A percentile compares a stretch with the other conserved stretches of the same genome.
Conservation (phyloP, 2,113 vertebrate species). For the Poeciliopsis turrubarensis region DNA sequence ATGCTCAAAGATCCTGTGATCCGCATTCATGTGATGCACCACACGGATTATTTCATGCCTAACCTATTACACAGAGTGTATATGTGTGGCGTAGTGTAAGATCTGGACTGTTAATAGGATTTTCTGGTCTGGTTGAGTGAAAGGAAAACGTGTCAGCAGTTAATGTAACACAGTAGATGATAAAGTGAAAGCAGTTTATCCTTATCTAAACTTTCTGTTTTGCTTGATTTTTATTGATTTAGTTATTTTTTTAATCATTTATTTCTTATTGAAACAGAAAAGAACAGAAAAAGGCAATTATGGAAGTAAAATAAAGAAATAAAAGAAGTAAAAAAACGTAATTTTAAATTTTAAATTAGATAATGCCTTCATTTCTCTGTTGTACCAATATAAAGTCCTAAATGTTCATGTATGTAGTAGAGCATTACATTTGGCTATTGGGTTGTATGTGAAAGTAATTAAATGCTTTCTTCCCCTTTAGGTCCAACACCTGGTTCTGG, state of each 20-base stretch:
- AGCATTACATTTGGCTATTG: too few species aligned
- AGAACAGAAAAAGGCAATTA: too few species aligned
- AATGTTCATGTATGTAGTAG: too few species aligned
- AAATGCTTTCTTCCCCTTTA: background rate
- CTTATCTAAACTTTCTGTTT: background rate
- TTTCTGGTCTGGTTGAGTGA: conserved; percentile 35
- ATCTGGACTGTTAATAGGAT: conserved; percentile 39
- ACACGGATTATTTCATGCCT: conserved; percentile 13
- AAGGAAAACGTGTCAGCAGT: background rate
- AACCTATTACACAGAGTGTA: background rate
- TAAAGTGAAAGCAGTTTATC: conserved; percentile 8
- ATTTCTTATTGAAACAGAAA: too few species aligned
- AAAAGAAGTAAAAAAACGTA: too few species aligned
- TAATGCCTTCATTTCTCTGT: too few species aligned
- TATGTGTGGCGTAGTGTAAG: background rate
- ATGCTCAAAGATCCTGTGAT: conserved; percentile 39
- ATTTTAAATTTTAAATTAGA: too few species aligned
- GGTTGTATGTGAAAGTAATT: too few species aligned
- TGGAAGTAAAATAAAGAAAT: background rate
- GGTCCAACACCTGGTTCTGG: background rate
- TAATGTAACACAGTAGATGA: background rate
- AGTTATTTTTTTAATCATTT: too few species aligned
- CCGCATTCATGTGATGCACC: conserved; percentile 19
- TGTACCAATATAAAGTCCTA: too few species aligned
- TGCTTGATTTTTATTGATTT: too few species aligned